Evolutionary conservation across 2,797 vertebrate species (phyloP), one percentile per base, ranked within the genome.

Genomic region (Crocodylus rhombifer): DNA sequence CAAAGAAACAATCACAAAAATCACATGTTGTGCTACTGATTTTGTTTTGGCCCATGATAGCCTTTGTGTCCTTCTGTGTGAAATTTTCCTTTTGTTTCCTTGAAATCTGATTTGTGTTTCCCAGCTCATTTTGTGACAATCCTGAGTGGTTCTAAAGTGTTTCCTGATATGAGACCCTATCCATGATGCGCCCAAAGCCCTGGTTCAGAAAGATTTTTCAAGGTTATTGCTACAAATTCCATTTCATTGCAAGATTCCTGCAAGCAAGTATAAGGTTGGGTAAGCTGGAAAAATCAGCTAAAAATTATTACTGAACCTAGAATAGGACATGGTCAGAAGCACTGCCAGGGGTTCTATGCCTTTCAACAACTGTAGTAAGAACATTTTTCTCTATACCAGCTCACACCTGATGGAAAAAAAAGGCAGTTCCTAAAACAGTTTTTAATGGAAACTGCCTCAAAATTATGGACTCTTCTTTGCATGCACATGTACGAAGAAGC

Each of bases 21-120:
- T 36, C 33, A 51, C 15, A 76, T 65, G 36, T 58, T 88, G 57
- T 25, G 86, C 17, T 79, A 21, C 57, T 78, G 51, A 2, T 3
- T 75, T 77, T 89, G 11, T 57, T 92, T 85, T 77, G 74, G 13
- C 15, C 17, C 81, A 73, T 73, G 77, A 33, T 91, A 89, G 15
- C 23, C 25, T 23, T 79, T 88, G 33, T 89, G 87, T 80, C 33
- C 55, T 14, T 12, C 6, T 69, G 21, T 65, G 80, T 82, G 87
- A 60, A 91, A 63, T 20, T 62, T 85, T 4, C 23, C 21, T 8
- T 23, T 57, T 55, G 12, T 26, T 94, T 93, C 78, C 57, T 84
- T 86, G 74, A 82, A 92, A 91, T 0, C 0, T 25, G 33, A 80
- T 86, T 87, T n/a, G 58, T 30, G 2, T 0, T 0, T 56, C 55